Evolutionary conservation across 2,888 invertebrate species (phyloP).

Genomic region (Tetranychus truncatus): DNA sequence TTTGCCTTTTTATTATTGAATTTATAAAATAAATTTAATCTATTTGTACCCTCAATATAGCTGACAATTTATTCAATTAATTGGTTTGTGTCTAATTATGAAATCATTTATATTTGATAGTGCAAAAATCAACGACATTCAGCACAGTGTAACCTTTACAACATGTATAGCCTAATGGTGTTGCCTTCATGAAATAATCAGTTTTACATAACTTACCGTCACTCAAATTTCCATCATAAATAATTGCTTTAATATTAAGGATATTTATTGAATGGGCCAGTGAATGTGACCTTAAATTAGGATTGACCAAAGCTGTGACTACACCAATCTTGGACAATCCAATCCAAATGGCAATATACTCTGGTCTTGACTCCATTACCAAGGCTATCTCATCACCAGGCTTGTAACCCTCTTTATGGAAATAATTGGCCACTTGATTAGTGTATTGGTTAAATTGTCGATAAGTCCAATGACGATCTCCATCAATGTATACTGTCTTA

Average conservation of each 20-base stretch:
- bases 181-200: no score
- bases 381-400: constrained; percentile 75
- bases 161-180: no score
- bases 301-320: constrained; percentile 74
- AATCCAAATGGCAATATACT: constrained; percentile 77
- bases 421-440: constrained; percentile 58
- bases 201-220: constrained; percentile 6
- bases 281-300: constrained; percentile 62
- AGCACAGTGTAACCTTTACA: no score
- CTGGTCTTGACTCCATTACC: constrained; percentile 74
- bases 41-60: no score
- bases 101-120: no score
- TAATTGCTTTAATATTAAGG: constrained; percentile 60
- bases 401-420: constrained; percentile 56
- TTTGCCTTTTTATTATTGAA: no score
- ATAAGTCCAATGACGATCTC: constrained; percentile 66
- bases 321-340: constrained; percentile 63
- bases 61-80: no score
- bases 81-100: no score
- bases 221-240: constrained; percentile 37
- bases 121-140: no score
- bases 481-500: constrained; percentile 30
- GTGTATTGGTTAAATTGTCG: constrained; percentile 63
- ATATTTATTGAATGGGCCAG: constrained; percentile 69
- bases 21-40: no score